phyloP scores from a whole-genome alignment of 1,140 invertebrate species.

The Gryon sp. region DNA sequence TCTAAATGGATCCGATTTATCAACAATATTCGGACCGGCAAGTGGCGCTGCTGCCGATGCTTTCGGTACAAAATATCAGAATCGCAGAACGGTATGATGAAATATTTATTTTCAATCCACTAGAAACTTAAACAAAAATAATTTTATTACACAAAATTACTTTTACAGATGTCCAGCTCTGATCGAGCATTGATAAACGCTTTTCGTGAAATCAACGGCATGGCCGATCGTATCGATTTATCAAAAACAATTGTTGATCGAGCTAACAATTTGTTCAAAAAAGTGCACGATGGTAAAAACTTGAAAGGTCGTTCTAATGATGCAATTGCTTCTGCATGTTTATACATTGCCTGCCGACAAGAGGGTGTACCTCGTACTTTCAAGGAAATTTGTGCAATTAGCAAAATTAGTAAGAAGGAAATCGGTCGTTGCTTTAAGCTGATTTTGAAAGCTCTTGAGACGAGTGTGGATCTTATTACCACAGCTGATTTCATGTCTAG shows the following conservation, averaged over 20 bases:
- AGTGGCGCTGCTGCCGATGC: constrained; percentile 89
- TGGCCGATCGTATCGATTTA: constrained; percentile 98
- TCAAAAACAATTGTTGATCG: constrained; percentile 96
- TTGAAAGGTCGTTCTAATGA: constrained; percentile 96
- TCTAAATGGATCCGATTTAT: constrained; percentile 96
- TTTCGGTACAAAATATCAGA: constrained; percentile 97
- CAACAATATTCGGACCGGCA: constrained; percentile 97
- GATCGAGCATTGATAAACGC: constrained; percentile 97
- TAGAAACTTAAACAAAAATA: neutral
- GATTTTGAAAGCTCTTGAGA: constrained; percentile 94
- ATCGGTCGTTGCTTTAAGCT: constrained; percentile 98
- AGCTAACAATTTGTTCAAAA: constrained; percentile 97
- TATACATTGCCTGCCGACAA: constrained; percentile 99
- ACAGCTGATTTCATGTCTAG: constrained; percentile 99
- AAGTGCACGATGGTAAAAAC: constrained; percentile 98
- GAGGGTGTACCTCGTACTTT: constrained; percentile 99
- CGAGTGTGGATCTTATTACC: constrained; percentile 98
- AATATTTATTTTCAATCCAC: neutral
- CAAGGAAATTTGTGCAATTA: constrained; percentile 99
- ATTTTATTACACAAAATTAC: constrained; percentile 7
- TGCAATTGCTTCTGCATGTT: constrained; percentile 98
- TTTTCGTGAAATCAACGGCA: constrained; percentile 96
- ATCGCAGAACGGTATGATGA: constrained; percentile 86
- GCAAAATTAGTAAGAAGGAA: constrained; percentile 99
- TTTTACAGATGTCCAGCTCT: constrained; percentile 89